Percentiles rank a stretch among this genome's conserved stretches.
Evolutionary conservation across 2,888 invertebrate genomes (phyloP).

Genomic region (Coenonympha arcania): DNA sequence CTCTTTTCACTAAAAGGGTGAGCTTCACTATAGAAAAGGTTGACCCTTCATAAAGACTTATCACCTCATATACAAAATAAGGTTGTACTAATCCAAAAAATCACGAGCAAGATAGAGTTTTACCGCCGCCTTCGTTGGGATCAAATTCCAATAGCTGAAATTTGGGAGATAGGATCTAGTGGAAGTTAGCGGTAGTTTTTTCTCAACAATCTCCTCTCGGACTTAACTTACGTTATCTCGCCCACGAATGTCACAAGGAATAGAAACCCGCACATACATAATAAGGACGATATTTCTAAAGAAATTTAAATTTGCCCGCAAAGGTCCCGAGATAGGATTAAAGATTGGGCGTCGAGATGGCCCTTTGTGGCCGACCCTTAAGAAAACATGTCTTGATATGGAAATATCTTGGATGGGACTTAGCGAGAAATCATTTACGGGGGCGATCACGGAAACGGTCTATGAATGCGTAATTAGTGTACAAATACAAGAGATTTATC

Average conservation of each 20-base stretch:
- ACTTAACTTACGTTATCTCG: conserved; percentile 74
- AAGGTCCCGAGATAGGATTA: conserved; percentile 75
- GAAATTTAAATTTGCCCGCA: conserved; percentile 75
- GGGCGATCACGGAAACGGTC: conserved; percentile 62
- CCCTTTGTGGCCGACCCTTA: conserved; percentile 74
- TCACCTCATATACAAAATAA: conserved; percentile 75
- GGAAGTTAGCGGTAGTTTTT: conserved; percentile 72
- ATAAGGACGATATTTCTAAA: conserved; percentile 75
- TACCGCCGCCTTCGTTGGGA: conserved; percentile 43
- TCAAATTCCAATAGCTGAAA: conserved; percentile 44
- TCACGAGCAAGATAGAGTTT: conserved; percentile 41
- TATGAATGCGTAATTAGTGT: conserved; percentile 62
- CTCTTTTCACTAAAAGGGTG: conserved; percentile 76
- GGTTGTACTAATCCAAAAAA: conserved; percentile 64
- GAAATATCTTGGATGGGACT: conserved; percentile 68
- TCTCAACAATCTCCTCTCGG: conserved; percentile 73
- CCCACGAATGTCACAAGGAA: conserved; percentile 70
- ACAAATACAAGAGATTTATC: conserved; percentile 44
- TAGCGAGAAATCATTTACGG: conserved; percentile 70
- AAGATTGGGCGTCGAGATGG: conserved; percentile 73
- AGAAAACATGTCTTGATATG: conserved; percentile 75
- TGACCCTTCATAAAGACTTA: conserved; percentile 76
- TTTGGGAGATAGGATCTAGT: conserved; percentile 60
- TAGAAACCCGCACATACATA: conserved; percentile 74
- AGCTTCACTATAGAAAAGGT: conserved; percentile 72